Conservation (phyloP, 2,797 vertebrate species). For the Tapera naevia region DNA sequence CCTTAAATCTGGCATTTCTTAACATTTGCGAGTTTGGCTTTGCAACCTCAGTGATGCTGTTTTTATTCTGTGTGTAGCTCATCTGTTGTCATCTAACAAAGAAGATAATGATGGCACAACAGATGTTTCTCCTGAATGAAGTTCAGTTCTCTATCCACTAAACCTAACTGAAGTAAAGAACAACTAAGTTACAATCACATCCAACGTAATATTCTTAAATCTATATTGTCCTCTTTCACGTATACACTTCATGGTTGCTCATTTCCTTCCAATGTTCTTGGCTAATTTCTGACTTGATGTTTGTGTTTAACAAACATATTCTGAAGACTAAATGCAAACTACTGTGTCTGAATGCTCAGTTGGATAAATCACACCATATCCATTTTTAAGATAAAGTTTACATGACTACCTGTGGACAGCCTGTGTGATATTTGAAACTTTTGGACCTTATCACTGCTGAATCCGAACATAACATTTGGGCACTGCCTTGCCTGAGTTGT, state of each 20-base stretch:
- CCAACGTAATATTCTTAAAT: not conserved
- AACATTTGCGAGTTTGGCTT: not conserved
- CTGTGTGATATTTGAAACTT: not conserved
- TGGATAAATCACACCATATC: not conserved
- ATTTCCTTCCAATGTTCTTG: not conserved
- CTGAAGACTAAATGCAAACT: not conserved
- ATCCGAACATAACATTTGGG: not conserved
- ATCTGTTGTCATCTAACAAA: not conserved
- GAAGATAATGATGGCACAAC: not conserved
- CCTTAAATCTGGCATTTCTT: not conserved
- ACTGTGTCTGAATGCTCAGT: not conserved
- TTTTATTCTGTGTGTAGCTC: not conserved
- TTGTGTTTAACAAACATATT: not conserved
- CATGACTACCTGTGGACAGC: not conserved
- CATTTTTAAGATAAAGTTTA: not conserved
- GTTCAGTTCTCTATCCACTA: not conserved
- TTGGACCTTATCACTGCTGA: not conserved
- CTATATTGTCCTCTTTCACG: not conserved
- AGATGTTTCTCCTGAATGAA: not conserved
- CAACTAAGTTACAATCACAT: not conserved
- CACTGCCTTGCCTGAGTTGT: not conserved
- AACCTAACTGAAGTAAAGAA: not conserved
- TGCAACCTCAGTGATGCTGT: not conserved
- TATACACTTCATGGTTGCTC: not conserved
- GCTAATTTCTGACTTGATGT: not conserved